Base-by-base conservation (phyloP, 1,140 invertebrate genomes). In the Aleiodes sp. region DNA sequence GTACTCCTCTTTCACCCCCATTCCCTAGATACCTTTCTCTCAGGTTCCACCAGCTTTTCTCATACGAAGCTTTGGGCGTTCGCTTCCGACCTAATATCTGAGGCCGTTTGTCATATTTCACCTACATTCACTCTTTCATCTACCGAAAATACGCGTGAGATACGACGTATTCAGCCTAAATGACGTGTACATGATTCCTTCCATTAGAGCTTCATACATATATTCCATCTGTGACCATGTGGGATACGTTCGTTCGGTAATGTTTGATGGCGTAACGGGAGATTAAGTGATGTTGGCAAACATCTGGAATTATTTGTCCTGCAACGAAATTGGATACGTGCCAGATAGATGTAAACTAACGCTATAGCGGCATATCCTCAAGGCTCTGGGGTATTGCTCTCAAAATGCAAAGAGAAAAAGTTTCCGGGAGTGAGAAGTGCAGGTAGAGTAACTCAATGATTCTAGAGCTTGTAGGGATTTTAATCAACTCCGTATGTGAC, bases 241-340 rank as follows among this genome's bases (percentile, higher is more conserved):
- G 43, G 43, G 31, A 31, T 35, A 57, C 39, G 70, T 72, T 73
- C 71, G 71, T 75, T 63, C 68, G 65, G n/a, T 41, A 68, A 61
- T 72, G 67, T 74, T 74, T 75, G 74, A 75, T 75, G 72, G 66
- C 70, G 72, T 74, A 66, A 61, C 70, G 57, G 59, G 67, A 75
- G 70, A 76, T 77, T 74, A 74, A 74, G 57, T 74, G 71, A 71
- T 73, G 72, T 73, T 76, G 70, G 72, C 76, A 76, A 77, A 77
- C 73, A 76, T 73, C 72, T 73, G 71, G 70, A 62, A 73, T 73
- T 73, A 77, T 76, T 77, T 74, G 72, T 72, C 57, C 66, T 39
- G 28, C 61, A 65, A 62, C 43, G 71, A 75, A 57, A 77, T 77
- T 77, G 74, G 74, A 77, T 74, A 66, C 70, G 70, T 72, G 75